A percentile compares a stretch with the other conserved stretches of the same genome.
phyloP scores from a whole-genome alignment of 2,113 vertebrate genomes.

The Otis tarda region DNA sequence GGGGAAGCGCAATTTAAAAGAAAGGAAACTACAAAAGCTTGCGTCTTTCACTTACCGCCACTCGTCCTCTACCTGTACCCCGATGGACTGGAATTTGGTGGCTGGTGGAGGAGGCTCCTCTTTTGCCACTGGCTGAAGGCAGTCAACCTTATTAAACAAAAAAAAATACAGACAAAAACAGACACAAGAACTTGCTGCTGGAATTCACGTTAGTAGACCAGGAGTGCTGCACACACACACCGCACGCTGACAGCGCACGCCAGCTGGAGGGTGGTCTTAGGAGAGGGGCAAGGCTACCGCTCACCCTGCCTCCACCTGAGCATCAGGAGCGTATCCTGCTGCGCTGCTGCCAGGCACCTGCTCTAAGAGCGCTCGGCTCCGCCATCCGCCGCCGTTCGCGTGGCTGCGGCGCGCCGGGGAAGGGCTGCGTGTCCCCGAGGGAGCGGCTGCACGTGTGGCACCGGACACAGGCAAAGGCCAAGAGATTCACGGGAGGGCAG shows the following conservation, averaged over 20 bases:
- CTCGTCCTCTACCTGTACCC: slow-evolving; percentile 99
- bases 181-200: slow-evolving; percentile 78
- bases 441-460: not conserved
- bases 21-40: slow-evolving; percentile 43
- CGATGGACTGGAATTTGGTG: slow-evolving; percentile 98
- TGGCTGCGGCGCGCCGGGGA: accelerated
- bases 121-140: slow-evolving; percentile 92
- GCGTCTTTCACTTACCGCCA: slow-evolving; percentile 91
- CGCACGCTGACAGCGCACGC: slow-evolving; percentile 58
- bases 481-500: not conserved
- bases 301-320: not conserved
- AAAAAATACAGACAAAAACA: slow-evolving; percentile 76
- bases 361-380: not conserved
- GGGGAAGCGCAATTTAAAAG: not conserved
- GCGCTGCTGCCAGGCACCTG: not conserved
- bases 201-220: slow-evolving; percentile 66
- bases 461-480: accelerated
- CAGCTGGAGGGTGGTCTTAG: slow-evolving; percentile 18
- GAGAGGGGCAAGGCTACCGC: not conserved
- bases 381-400: not conserved
- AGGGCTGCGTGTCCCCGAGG: not conserved
- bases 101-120: slow-evolving; percentile 90
- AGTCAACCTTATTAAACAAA: slow-evolving; percentile 90
- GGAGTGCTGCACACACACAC: slow-evolving; percentile 40
- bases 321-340: not conserved